Evolutionary conservation across 2,888 invertebrate genomes (phyloP), one percentile per base, ranked within the genome.

Genomic region (Oscheius sp.): DNA sequence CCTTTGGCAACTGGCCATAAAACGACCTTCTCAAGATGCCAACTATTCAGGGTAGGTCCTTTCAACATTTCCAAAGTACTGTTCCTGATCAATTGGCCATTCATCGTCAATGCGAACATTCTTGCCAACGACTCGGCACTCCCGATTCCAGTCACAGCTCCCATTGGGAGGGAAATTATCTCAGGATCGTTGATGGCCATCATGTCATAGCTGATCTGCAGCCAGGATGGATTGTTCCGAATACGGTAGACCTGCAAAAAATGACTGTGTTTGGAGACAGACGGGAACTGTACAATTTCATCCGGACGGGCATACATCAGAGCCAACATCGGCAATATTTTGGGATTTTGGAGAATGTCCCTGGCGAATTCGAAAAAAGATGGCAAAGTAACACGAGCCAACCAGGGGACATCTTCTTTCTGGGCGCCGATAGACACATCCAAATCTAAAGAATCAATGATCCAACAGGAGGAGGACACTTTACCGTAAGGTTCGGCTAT

Each of bases 1-100:
- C 86, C 86, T 73, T 86, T 86, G 58, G 82, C 78, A 1, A 86
- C 77, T 18, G 86, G 86, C 77, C 84, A 86, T 27, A 85, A 72
- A 1, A 83, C 81, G 3, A 79, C 82, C 69, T 82, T 79, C 58
- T 86, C 86, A 6, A 80, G 69, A 73, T 86, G 86, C 86, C 86
- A 86, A 27, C 75, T 77, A 52, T 85, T 77, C 16, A 86, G 66
- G 1, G 82, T 83, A 6, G 86, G 86, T 9, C 58, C 25, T 1
- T 73, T 69, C 7, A 86, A 74, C 18, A 76, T 61, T 7, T 66
- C 63, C 13, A 86, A 71, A 7, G 85, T 84, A 1, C 49, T 41
- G 55, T 82, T 81, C 0, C 79, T 76, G n/a, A 86, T 76, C 7
- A 86, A 41, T 27, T 78, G 63, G 58, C 82, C 83, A 53, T 84